Conservation (phyloP, 1,140 invertebrate genomes). For the Eciton burchellii region DNA sequence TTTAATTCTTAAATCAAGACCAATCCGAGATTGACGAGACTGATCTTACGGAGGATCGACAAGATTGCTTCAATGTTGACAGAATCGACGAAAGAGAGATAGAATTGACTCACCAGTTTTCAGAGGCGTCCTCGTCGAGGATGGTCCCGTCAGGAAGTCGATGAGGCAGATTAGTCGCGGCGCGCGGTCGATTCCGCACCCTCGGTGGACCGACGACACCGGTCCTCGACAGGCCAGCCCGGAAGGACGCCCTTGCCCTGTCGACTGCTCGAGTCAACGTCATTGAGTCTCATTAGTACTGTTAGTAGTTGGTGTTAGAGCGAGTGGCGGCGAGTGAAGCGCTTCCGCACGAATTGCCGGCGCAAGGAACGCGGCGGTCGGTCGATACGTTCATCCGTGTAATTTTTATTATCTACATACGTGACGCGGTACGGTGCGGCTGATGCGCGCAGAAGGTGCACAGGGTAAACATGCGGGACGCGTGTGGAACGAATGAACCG, state of each 20-base stretch:
- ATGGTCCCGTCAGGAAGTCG: slow-evolving; percentile 83
- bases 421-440: not conserved
- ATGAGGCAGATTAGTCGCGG: slow-evolving; percentile 81
- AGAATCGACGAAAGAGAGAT: no score
- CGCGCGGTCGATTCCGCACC: slow-evolving; percentile 79
- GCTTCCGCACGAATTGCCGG: slow-evolving; percentile 19
- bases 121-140: slow-evolving; percentile 86
- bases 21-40: no score
- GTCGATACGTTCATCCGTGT: not conserved
- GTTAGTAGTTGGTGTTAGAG: slow-evolving; percentile 69
- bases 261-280: slow-evolving; percentile 87
- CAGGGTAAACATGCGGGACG: slow-evolving; percentile 27
- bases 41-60: no score
- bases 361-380: slow-evolving; percentile 2
- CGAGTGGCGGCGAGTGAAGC: not conserved
- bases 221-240: slow-evolving; percentile 83
- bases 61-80: no score
- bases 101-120: slow-evolving; percentile 85
- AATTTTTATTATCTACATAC: slow-evolving; percentile 37
- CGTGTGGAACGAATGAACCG: not conserved
- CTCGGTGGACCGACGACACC: slow-evolving; percentile 82
- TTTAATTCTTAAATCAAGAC: not conserved
- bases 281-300: slow-evolving; percentile 76
- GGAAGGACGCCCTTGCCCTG: slow-evolving; percentile 89
- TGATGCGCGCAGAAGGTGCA: slow-evolving; percentile 36